Evolutionary conservation across 1,140 invertebrate species (phyloP).

Genomic region (Cydia amplana): DNA sequence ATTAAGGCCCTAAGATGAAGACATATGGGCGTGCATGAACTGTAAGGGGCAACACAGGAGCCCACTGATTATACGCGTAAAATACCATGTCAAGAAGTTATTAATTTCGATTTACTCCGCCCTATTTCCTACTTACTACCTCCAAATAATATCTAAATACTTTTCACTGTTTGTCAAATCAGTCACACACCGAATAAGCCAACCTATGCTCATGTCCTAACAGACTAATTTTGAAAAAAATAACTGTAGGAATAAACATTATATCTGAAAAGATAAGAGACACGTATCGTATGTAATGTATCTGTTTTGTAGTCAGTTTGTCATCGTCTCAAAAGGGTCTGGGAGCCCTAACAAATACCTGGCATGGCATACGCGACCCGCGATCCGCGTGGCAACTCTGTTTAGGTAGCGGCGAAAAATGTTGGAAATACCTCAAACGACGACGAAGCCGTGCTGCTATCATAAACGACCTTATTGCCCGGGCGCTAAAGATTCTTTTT

Average conservation of each 20-base stretch:
- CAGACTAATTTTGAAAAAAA: not conserved
- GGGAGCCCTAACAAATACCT: slow-evolving; percentile 72
- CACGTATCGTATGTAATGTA: slow-evolving; percentile 27
- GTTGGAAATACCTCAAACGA: slow-evolving; percentile 69
- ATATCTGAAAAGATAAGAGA: not conserved
- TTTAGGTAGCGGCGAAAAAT: slow-evolving; percentile 53
- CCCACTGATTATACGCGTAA: no score
- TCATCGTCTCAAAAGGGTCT: slow-evolving; percentile 16
- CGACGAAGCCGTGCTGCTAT: slow-evolving; percentile 52
- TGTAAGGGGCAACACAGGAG: no score
- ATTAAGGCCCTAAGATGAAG: no score
- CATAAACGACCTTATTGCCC: slow-evolving; percentile 47
- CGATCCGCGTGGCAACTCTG: slow-evolving; percentile 42
- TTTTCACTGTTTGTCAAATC: not conserved
- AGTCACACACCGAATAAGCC: not conserved
- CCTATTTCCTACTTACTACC: no score
- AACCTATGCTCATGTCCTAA: not conserved
- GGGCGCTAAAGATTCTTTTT: slow-evolving; percentile 40
- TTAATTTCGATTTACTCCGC: no score
- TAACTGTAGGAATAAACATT: not conserved
- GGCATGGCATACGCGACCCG: slow-evolving; percentile 51
- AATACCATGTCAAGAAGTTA: no score
- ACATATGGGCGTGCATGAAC: no score
- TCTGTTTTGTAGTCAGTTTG: not conserved
- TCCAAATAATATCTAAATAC: no score